Percentiles rank a stretch among this genome's conserved stretches.
These are phyloP conservation scores for Drosophila pandora DNA, from an alignment of 1,140 invertebrate genomes.

Conservation along the genomic window DNA sequence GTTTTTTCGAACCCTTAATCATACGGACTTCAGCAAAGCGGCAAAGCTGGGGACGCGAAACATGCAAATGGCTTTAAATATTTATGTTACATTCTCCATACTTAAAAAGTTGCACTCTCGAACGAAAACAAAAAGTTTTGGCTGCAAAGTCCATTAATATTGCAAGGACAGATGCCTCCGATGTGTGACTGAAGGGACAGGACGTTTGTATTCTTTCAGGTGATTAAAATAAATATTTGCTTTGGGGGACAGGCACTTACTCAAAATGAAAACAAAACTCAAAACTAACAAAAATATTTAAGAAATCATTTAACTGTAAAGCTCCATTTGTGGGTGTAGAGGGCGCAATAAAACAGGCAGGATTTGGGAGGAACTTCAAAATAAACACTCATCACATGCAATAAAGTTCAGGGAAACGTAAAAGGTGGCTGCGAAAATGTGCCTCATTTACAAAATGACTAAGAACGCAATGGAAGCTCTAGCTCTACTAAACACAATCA, in stretches of 20 bases:
- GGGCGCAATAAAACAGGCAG: conserved; percentile 54
- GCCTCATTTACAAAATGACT: conserved; percentile 30
- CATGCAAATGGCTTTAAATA: conserved; percentile 52
- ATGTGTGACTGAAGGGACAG: conserved; percentile 17
- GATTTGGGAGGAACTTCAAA: conserved; percentile 28
- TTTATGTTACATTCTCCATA: conserved; percentile 26
- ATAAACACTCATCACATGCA: conserved; percentile 58
- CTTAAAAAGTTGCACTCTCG: conserved; percentile 16
- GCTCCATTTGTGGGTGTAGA: conserved; percentile 12
- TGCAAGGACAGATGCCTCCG: conserved; percentile 25
- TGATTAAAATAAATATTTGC: conserved; percentile 50
- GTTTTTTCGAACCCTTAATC: conserved; percentile 39
- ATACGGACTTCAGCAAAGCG: conserved; percentile 13
- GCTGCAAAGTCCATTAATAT: conserved; percentile 43
- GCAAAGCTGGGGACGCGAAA: conserved; percentile 34
- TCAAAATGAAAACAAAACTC: conserved; percentile 1
- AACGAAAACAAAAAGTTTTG: conserved; percentile 16
- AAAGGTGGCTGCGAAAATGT: conserved; percentile 24
- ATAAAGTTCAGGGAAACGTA: conserved; percentile 47
- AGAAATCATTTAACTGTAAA: conserved; percentile 11
- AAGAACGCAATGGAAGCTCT: conserved; percentile 18
- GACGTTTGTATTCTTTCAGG: conserved; percentile 11
- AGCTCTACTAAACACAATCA: conserved; percentile 37
- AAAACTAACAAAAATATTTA: conserved; percentile 9
- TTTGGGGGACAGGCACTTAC: conserved; percentile 4